phyloP scores from a whole-genome alignment of 1,140 invertebrate species.

The Drosophila subobscura region DNA sequence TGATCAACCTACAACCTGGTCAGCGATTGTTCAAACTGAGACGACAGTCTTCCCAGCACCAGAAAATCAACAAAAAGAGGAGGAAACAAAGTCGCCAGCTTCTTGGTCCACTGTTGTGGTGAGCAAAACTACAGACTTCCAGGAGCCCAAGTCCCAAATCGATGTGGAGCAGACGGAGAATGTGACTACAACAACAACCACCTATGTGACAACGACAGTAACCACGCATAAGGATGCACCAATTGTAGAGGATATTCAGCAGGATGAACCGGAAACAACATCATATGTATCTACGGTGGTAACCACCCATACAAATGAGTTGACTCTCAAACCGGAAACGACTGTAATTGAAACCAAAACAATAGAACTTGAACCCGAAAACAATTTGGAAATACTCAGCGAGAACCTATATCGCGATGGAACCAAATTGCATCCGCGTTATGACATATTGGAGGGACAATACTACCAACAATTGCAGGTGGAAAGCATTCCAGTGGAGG shows the following conservation, averaged over 20 bases:
- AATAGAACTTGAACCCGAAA: conserved; percentile 17
- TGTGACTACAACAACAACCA: conserved; percentile 50
- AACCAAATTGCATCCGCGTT: conserved; percentile 25
- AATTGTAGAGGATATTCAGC: conserved; percentile 15
- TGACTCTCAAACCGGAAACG: conserved; percentile 15
- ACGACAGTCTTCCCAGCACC: conserved; percentile 62
- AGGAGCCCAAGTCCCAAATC: conserved; percentile 60
- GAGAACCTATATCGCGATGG: conserved; percentile 29
- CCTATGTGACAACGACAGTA: conserved; percentile 75
- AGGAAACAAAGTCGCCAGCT: conserved; percentile 20
- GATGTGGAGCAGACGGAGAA: conserved; percentile 21
- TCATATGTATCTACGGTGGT: conserved; percentile 69
- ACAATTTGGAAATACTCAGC: not conserved
- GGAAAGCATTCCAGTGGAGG: conserved; percentile 1
- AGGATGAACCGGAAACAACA: conserved; percentile 31
- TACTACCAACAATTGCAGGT: conserved; percentile 40
- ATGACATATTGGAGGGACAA: conserved; percentile 32
- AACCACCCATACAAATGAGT: conserved; percentile 53
- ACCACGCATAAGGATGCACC: conserved; percentile 64
- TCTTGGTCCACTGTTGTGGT: conserved; percentile 73
- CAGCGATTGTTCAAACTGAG: conserved; percentile 78
- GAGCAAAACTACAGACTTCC: conserved; percentile 73
- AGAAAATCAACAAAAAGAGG: conserved; percentile 1
- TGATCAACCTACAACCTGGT: conserved; percentile 80
- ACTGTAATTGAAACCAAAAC: conserved; percentile 3